These are phyloP conservation scores for Bradypus variegatus DNA, from an alignment of 2,797 vertebrate genomes.

Conservation along the genomic window DNA sequence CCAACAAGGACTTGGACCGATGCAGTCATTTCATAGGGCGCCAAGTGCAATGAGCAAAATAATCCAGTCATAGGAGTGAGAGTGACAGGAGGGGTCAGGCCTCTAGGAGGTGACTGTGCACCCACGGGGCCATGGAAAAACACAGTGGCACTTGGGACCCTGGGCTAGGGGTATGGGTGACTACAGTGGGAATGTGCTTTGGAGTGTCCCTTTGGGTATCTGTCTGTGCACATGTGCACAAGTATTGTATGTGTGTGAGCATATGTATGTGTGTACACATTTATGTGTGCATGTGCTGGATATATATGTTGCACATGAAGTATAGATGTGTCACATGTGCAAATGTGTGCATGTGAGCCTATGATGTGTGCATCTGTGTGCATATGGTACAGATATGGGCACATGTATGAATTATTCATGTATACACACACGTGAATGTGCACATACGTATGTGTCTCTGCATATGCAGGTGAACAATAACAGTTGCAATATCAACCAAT, in stretches of 20 bases:
- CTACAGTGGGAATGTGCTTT: background rate
- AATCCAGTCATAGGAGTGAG: background rate
- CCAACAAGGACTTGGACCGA: background rate
- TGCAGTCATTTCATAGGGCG: background rate
- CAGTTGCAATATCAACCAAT: background rate
- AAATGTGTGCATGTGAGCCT: too few relatives aligned
- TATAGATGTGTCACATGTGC: too few relatives aligned
- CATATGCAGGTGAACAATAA: background rate
- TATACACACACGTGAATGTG: background rate
- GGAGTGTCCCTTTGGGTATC: background rate
- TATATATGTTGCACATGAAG: too few relatives aligned
- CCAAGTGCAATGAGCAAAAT: background rate
- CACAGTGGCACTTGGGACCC: background rate
- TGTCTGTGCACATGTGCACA: rapidly evolving
- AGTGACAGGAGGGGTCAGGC: constrained; percentile 34
- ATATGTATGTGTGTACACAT: background rate
- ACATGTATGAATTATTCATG: background rate
- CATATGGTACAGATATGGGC: background rate
- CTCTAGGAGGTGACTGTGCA: background rate
- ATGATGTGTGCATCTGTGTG: background rate
- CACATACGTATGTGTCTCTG: background rate
- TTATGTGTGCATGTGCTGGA: too few relatives aligned
- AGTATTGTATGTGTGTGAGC: background rate
- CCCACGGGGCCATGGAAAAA: background rate
- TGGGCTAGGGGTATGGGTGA: background rate